Base-by-base conservation (phyloP, 1,140 invertebrate species). In the Gryllus bimaculatus region DNA sequence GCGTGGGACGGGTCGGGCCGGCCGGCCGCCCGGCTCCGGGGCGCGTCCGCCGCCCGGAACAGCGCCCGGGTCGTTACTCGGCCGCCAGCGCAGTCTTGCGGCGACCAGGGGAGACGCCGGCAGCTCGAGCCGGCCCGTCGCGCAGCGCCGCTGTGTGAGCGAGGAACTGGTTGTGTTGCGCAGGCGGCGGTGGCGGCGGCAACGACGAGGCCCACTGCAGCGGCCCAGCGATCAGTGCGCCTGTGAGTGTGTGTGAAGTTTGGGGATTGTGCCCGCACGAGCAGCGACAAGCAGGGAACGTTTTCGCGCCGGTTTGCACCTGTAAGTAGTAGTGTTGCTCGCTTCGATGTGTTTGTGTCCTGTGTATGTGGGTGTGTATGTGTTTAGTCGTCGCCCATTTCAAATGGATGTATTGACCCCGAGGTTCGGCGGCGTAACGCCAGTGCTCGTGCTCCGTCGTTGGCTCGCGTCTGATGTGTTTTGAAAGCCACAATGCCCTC, bases 31-130 rank as follows among this genome's bases (percentile, higher is more conserved):
- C 26, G 26, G 26, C 26, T 39, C 26, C 26, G 54, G 54, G 54
- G 54, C 10, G 54, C 54, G 54, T 66, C 54, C 54, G 54, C 54
- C 54, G 54, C 54, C 54, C 10, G 54, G 54, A 66, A 66, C 18
- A 66, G 54, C 54, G 54, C 54, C 54, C 54, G 54, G 54, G 54
- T 66, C 54, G 54, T 66, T 66, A 66, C 54, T 66, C 54, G 54
- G 18, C 18, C 54, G 54, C 54, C 54, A 66, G 54, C 54, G 54
- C 54, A 66, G 54, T 66, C 54, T 66, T 10, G 54, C 18, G 54
- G 54, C 54, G 54, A 66, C 54, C 54, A 66, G 54, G 54, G 54
- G 54, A 66, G 18, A 18, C 18, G 54, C 18, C 54, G 54, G 54
- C 54, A 66, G 54, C 54, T 39, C 10, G 54, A 2, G 54, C 54